Evolutionary conservation across 2,113 vertebrate genomes (phyloP).

Genomic region (Tautogolabrus adspersus): DNA sequence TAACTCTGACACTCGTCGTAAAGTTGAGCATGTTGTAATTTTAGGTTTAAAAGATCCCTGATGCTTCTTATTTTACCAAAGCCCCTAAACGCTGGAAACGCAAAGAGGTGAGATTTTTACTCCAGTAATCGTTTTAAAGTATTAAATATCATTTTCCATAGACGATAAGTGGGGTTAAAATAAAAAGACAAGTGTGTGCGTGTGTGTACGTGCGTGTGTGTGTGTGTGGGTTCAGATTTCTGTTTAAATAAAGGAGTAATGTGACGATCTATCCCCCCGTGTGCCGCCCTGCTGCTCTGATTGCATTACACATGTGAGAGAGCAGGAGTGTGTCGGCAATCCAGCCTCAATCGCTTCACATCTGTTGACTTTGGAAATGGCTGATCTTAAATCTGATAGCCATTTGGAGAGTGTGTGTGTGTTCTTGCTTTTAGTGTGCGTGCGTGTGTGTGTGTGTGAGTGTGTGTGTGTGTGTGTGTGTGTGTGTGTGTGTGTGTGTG

Average conservation of each 20-base stretch:
- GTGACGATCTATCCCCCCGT: conserved; percentile 10
- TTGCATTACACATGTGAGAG: conserved; percentile 67
- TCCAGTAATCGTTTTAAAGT: no score
- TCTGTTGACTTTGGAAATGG: conserved; percentile 81
- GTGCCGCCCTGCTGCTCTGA: conserved; percentile 41
- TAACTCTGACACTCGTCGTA: no score
- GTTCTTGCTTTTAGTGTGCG: conserved; percentile 15
- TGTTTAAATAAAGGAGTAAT: conserved; percentile 15
- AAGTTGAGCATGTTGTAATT: no score
- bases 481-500: conserved; percentile 7
- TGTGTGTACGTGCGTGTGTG: neutral
- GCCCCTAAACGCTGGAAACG: no score
- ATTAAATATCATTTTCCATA: no score
- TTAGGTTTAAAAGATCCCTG: no score
- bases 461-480: neutral
- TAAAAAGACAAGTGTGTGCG: neutral
- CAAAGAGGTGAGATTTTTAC: no score
- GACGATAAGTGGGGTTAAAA: neutral
- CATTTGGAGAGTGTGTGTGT: conserved; percentile 57
- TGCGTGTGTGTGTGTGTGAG: conserved; percentile 8
- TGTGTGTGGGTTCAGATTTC: conserved; percentile 4
- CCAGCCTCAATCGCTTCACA: conserved; percentile 69
- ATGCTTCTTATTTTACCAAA: no score
- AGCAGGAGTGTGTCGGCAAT: conserved; percentile 67
- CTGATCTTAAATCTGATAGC: conserved; percentile 76